Evolutionary conservation across 2,113 vertebrate genomes (phyloP), one percentile per base, ranked within the genome.

Genomic region (Polypterus senegalus): DNA sequence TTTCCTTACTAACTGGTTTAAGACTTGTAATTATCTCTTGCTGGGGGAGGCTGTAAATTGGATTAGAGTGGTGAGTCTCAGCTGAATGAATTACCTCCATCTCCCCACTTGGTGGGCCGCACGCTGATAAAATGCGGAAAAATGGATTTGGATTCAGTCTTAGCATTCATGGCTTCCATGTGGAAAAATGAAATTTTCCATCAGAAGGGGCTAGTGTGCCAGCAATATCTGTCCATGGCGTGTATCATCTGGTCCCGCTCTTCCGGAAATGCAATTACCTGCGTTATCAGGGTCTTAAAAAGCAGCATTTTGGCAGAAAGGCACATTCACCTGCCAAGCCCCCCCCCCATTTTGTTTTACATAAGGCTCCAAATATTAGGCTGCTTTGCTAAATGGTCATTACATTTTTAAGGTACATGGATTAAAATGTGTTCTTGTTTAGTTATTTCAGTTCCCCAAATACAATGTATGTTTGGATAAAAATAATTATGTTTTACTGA

Each of bases 21-120:
- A 87, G 86, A 85, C 83, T 88, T 89, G 85, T 90, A 91, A 92
- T 91, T 91, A 91, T 91, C 87, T 91, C 86, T 85, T 88, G 78
- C 86, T 83, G 82, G 83, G 86, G 87, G 89, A 89, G 89, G 84
- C 86, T 87, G 83, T 88, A 91, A 92, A 92, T 92, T 92, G 89
- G 91, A 92, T 92, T 92, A 92, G 84, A 85, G 82, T 87, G 85
- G 83, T 87, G 84, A 84, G 89, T 85, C 85, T 87, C 88, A 91
- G 88, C 77, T 90, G 88, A 92, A 79, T 87, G 88, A 82, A 83
- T 85, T 85, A 86, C 83, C 87, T 87, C 86, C 86, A 88, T 91
- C 89, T 87, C 86, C 88, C 88, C 90, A 91, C 86, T 89, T 88
- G 88, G 87, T 86, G 87, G 89, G 88, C 87, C 83, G 82, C 84